Conservation (phyloP, 2,113 vertebrate genomes). For the Solenodon paradoxus region DNA sequence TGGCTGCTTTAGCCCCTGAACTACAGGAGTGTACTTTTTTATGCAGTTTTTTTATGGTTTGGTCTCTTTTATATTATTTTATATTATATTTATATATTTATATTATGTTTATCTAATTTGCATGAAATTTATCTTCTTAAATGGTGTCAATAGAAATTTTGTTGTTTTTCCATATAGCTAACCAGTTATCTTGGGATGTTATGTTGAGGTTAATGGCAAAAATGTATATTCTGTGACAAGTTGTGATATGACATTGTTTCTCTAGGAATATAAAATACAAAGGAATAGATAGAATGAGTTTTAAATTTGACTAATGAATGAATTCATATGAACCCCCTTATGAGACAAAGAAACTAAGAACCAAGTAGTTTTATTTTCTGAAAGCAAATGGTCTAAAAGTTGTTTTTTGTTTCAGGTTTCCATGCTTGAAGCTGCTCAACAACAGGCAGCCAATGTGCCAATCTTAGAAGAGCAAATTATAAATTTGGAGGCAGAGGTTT, state of each 20-base stretch:
- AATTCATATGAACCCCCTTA: background rate
- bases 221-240: background rate
- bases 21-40: no score
- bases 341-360: background rate
- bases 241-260: background rate
- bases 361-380: background rate
- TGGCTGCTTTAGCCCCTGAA: no score
- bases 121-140: slow-evolving; percentile 19
- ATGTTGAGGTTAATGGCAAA: background rate
- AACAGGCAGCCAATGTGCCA: slow-evolving; percentile 80
- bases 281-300: background rate
- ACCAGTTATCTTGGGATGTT: background rate
- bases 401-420: slow-evolving; percentile 83
- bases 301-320: background rate
- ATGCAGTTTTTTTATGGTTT: background rate
- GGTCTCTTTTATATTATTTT: no score
- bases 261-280: no score
- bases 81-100: no score
- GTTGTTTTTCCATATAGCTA: background rate
- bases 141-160: background rate
- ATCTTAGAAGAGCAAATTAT: slow-evolving; percentile 88
- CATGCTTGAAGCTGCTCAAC: slow-evolving; percentile 80
- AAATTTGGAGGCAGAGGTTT: slow-evolving; percentile 89
- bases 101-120: background rate
- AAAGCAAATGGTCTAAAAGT: slow-evolving; percentile 6